Conservation (phyloP, 2,797 vertebrate genomes). For the Cetoscarus ocellatus region DNA sequence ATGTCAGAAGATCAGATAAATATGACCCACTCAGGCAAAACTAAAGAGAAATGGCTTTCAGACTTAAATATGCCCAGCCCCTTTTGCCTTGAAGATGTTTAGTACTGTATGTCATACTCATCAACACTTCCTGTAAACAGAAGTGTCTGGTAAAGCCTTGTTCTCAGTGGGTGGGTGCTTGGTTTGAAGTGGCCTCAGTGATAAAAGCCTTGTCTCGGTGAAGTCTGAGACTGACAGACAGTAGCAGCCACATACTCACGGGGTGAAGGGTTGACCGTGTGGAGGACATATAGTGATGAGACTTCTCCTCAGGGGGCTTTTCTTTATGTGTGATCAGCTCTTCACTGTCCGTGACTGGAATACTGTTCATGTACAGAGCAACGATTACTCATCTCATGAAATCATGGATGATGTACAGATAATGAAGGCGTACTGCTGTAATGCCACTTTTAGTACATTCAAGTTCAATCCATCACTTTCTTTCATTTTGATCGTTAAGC, state of each 20-base stretch:
- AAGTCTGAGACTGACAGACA: constrained; percentile 12
- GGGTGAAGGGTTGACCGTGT: constrained; percentile 19
- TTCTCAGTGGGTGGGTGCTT: not conserved
- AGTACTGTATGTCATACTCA: not conserved
- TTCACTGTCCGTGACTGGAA: constrained; percentile 7
- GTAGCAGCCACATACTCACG: not conserved
- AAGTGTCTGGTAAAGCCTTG: not conserved
- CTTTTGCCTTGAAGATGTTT: no score
- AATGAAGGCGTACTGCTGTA: no score
- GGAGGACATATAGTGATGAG: constrained; percentile 38
- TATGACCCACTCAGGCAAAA: no score
- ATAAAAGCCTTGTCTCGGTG: constrained; percentile 10
- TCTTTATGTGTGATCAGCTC: constrained; percentile 20
- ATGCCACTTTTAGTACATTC: no score
- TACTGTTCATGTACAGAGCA: not conserved
- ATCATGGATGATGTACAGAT: not conserved
- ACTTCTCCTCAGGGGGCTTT: constrained; percentile 14
- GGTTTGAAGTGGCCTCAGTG: not conserved
- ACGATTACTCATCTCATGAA: not conserved
- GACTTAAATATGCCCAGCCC: no score
- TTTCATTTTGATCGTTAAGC: no score
- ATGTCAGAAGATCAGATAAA: no score
- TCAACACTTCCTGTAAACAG: not conserved
- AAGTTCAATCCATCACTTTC: no score
- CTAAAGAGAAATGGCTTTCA: no score